These are phyloP conservation scores for Drosophila nr. fundita DNA, from an alignment of 2,888 invertebrate genomes.

Conservation along the genomic window DNA sequence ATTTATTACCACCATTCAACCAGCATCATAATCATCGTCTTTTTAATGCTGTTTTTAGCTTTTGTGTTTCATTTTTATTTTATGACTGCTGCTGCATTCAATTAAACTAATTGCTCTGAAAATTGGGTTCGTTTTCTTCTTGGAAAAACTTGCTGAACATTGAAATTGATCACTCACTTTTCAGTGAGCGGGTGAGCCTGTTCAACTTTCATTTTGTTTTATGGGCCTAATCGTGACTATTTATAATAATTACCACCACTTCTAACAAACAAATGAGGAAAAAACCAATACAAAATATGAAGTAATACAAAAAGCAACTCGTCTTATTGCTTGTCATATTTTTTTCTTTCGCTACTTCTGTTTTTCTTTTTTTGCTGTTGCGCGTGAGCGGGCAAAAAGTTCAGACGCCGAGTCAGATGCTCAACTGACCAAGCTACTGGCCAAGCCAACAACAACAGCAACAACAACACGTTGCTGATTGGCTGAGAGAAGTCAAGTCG, in stretches of 20 bases:
- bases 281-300: constrained; percentile 35
- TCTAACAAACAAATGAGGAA: constrained; percentile 32
- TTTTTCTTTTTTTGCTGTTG: constrained; percentile 14
- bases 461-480: constrained; percentile 22
- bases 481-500: constrained; percentile 16
- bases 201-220: constrained; percentile 71
- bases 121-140: constrained; percentile 65
- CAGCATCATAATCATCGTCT: constrained; percentile 31
- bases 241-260: constrained; percentile 72
- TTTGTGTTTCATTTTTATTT: constrained; percentile 28
- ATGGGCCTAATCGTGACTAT: constrained; percentile 69
- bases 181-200: constrained; percentile 10
- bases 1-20: constrained; percentile 56
- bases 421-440: constrained; percentile 31
- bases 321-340: constrained; percentile 25
- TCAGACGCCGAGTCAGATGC: constrained; percentile 36
- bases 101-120: constrained; percentile 76
- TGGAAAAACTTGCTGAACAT: constrained; percentile 44
- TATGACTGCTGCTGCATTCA: constrained; percentile 71
- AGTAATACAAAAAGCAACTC: constrained; percentile 28
- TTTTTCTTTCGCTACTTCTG: not conserved
- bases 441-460: constrained; percentile 24
- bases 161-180: constrained; percentile 40
- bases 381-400: constrained; percentile 48
- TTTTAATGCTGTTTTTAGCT: constrained; percentile 9